Conservation (phyloP, 2,888 invertebrate genomes). For the Andrena trimmerana region DNA sequence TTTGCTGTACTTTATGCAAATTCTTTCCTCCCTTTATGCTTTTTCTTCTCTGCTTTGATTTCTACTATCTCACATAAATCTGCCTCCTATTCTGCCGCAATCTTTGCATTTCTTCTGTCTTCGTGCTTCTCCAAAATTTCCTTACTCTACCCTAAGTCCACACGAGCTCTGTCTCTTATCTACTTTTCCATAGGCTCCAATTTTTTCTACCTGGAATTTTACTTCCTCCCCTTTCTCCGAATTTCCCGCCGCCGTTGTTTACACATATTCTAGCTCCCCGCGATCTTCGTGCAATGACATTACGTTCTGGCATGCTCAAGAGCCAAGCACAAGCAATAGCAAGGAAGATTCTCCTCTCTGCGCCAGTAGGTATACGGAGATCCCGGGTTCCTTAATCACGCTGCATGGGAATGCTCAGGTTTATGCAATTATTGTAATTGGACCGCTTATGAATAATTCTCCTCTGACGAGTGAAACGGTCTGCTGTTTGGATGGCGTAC, state of each 20-base stretch:
- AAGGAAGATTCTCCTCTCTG: constrained; percentile 1
- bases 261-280: constrained; percentile 59
- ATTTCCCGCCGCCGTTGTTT: constrained; percentile 54
- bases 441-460: constrained; percentile 56
- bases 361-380: neutral
- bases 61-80: too few relatives aligned
- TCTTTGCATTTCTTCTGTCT: too few relatives aligned
- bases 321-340: constrained; percentile 29
- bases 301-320: constrained; percentile 35
- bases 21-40: too few relatives aligned
- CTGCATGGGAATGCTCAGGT: constrained; percentile 32
- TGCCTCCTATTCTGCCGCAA: too few relatives aligned
- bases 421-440: constrained; percentile 54
- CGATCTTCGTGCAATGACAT: constrained; percentile 7
- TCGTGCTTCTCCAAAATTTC: neutral
- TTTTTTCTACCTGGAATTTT: neutral
- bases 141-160: neutral
- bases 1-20: too few relatives aligned
- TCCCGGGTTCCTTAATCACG: constrained; percentile 46
- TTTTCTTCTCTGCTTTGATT: too few relatives aligned
- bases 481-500: neutral
- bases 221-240: neutral
- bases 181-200: neutral
- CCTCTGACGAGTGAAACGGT: constrained; percentile 17
- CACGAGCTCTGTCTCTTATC: neutral